phyloP scores from a whole-genome alignment of 2,797 vertebrate genomes.

The Coluber constrictor region DNA sequence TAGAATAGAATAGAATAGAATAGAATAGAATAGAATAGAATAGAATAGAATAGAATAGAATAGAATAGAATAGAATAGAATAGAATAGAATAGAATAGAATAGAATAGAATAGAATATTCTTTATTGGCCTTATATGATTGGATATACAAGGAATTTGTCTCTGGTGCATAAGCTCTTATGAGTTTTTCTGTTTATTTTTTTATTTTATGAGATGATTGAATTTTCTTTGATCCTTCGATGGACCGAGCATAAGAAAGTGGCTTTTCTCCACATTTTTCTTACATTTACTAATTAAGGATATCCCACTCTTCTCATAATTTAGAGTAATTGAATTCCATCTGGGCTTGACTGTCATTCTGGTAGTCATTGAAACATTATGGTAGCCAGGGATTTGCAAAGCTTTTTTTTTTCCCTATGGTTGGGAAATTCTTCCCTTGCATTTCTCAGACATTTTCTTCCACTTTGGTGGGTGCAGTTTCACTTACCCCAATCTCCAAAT shows the following conservation, averaged over 20 bases:
- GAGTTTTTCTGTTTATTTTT: neutral
- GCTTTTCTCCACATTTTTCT: neutral
- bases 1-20: neutral
- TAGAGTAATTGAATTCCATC: neutral
- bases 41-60: too few species aligned
- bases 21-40: neutral
- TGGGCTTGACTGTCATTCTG: neutral
- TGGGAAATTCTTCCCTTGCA: neutral
- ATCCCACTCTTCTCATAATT: neutral
- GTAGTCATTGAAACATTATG: neutral
- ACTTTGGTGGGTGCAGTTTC: conserved; percentile 49
- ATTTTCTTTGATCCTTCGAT: neutral
- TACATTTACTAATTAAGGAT: neutral
- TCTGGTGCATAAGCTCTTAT: neutral
- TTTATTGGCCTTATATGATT: neutral
- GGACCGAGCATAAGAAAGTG: neutral
- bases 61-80: neutral
- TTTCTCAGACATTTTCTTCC: neutral
- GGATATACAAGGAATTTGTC: neutral
- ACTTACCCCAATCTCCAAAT: conserved; percentile 16
- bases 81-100: too few species aligned
- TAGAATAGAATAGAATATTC: too few species aligned
- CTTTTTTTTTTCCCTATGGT: neutral
- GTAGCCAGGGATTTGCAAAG: neutral
- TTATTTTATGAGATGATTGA: neutral